Evolutionary conservation across 2,888 invertebrate species (phyloP), one percentile per base, ranked within the genome.

Genomic region (Acanthosoma haemorrhoidale): DNA sequence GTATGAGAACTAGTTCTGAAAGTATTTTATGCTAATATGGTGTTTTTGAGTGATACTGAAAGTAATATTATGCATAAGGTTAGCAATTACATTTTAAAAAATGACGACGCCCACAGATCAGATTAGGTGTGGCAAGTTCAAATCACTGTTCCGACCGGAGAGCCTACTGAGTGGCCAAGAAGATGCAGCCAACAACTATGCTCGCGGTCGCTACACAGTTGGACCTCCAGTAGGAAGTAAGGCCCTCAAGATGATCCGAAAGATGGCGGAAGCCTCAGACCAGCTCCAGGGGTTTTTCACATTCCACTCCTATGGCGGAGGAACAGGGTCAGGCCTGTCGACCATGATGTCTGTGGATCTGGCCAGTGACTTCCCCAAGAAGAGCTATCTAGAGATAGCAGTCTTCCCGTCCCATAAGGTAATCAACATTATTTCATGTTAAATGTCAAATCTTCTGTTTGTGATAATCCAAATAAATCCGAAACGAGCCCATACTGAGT

Each of bases 341-440:
- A 32, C 67, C 4, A 58, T 74, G 18, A 4, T 75, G 18, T 57
- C 72, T 25, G 61, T 72, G 36, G 58, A 69, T 36, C 60, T 75
- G 58, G 38, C 58, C 16, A 57, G 60, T 9, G 70, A 70, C 36
- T 86, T 84, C 76, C 84, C 85, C 68, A 70, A 70, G 67, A 85
- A 85, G 77, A 82, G 83, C 72, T 85, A 85, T 74, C 79, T 86
- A 32, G 84, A 75, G 60, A 72, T 75, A 36, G 70, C 73, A 15
- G 68, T 75, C 6, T 75, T 73, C 69, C 84, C 77, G 83, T 75
- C 76, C 1, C 76, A 75, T 13, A 83, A 82, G 77, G 81, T 79
- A 51, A 51, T 51, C n/a, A 6, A n/a, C n/a, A n/a, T n/a, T n/a
- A n/a, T 9, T 13, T 9, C 11, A 51, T 11, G 15, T 9, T 11